Evolutionary conservation across 2,113 vertebrate species (phyloP), one percentile per base, ranked within the genome.

Genomic region (Macquaria australasica): DNA sequence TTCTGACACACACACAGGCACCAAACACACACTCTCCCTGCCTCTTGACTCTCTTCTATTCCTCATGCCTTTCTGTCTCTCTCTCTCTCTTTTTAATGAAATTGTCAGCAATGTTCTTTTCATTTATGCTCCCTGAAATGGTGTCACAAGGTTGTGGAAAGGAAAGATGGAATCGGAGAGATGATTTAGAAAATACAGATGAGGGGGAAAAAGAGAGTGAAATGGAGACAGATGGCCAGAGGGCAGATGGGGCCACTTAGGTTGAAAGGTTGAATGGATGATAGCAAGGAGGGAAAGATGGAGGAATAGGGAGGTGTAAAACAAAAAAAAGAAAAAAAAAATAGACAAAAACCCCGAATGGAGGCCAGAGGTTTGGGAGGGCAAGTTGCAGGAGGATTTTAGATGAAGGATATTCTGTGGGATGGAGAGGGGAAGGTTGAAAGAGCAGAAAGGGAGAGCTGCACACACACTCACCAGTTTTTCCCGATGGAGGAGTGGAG

Each of bases 221-320:
- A 83, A 85, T 85, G 25, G 81, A 82, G 82, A 84, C 75, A 79
- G 84, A 91, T 84, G 80, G 86, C 74, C 31, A 14, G 39, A 68
- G 79, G 76, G 77, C 84, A 89, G 79, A 86, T 56, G 48, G 64
- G 48, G 28, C 58, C 59, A 82, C 59, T 48, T 28, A 8, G 70
- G 83, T 73, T 73, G 41, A 80, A 79, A 85, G 87, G 74, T 89
- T 74, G 82, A 85, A 77, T 50, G 73, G 60, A 73, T 75, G 75
- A 78, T 37, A 34, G 18, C 34, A 80, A 28, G 53, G 53, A 82
- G 31, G 45, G 66, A 70, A 11, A 50, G 77, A 79, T 50, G 69
- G 63, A 77, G 63, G 64, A 55, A 76, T 51, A 28, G 51, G 28
- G 34, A 48, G 66, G 4, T 34, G 39, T 31, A 37, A 16, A 25